Evolutionary conservation across 2,113 vertebrate genomes (phyloP).

Genomic region (Andinoacara biseriatus): DNA sequence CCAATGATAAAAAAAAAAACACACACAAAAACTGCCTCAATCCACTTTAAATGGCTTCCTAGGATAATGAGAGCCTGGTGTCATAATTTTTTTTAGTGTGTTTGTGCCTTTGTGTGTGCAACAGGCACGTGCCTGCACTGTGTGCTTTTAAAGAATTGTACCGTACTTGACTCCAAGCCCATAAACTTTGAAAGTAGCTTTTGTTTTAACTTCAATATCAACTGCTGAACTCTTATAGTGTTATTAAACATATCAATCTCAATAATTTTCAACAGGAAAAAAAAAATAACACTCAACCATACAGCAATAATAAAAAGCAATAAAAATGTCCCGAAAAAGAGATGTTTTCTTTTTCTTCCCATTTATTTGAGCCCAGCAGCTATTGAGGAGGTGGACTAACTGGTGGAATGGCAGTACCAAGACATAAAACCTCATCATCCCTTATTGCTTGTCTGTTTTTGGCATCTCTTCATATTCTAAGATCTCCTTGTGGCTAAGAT

Average conservation of each 20-base stretch:
- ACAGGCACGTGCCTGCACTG: background rate
- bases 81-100: background rate
- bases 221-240: slow-evolving; percentile 29
- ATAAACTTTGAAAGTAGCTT: slow-evolving; percentile 42
- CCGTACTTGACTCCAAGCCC: background rate
- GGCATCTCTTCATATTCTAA: slow-evolving; percentile 64
- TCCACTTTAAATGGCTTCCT: background rate
- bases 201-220: slow-evolving; percentile 33
- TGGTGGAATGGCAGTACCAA: slow-evolving; percentile 35
- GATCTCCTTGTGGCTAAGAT: slow-evolving; percentile 57
- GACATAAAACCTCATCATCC: slow-evolving; percentile 73
- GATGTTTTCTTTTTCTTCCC: slow-evolving; percentile 58
- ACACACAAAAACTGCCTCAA: background rate
- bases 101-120: background rate
- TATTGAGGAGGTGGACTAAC: slow-evolving; percentile 39
- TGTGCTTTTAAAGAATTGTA: slow-evolving; percentile 15
- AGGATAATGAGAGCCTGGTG: background rate
- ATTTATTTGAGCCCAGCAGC: slow-evolving; percentile 71
- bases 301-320: slow-evolving; percentile 75
- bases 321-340: slow-evolving; percentile 54
- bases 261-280: slow-evolving; percentile 40
- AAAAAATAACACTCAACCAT: slow-evolving; percentile 15
- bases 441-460: slow-evolving; percentile 67
- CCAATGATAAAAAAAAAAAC: background rate
- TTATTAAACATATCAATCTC: slow-evolving; percentile 70